Evolutionary conservation across 2,113 vertebrate species (phyloP).

Genomic region (Engraulis encrasicolus): DNA sequence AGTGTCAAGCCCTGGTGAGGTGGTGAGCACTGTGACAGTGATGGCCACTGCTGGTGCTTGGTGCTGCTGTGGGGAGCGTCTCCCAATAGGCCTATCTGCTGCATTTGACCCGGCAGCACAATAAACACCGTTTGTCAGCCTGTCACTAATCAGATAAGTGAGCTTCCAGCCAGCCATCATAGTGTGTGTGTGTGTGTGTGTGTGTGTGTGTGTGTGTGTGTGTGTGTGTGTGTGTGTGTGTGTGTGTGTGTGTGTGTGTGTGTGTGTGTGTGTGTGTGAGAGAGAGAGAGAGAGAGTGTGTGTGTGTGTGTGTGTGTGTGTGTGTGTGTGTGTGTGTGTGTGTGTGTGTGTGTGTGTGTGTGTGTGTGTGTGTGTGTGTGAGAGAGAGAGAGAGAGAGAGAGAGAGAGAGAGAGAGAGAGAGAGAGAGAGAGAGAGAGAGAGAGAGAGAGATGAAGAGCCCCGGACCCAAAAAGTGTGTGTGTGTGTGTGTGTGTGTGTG

Average conservation of each 20-base stretch:
- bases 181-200: no score
- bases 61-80: no score
- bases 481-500: constrained; percentile 23
- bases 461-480: constrained; percentile 33
- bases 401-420: no score
- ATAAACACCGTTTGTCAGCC: constrained; percentile 47
- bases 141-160: constrained; percentile 46
- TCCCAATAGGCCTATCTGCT: constrained; percentile 34
- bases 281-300: no score
- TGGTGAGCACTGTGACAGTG: constrained; percentile 24
- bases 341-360: constrained; percentile 23
- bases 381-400: no score
- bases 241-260: constrained; percentile 21
- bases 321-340: constrained; percentile 18
- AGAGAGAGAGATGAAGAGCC: no score
- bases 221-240: constrained; percentile 22
- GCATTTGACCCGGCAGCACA: constrained; percentile 41
- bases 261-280: no score
- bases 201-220: constrained; percentile 26
- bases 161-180: constrained; percentile 30
- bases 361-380: no score
- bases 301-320: neutral
- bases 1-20: no score
- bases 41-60: constrained; percentile 21
- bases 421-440: no score